A percentile compares a stretch with the other conserved stretches of the same genome.
These are phyloP conservation scores for Campylomormyrus numenius DNA, from an alignment of 2,113 vertebrate species.

Conservation along the genomic window DNA sequence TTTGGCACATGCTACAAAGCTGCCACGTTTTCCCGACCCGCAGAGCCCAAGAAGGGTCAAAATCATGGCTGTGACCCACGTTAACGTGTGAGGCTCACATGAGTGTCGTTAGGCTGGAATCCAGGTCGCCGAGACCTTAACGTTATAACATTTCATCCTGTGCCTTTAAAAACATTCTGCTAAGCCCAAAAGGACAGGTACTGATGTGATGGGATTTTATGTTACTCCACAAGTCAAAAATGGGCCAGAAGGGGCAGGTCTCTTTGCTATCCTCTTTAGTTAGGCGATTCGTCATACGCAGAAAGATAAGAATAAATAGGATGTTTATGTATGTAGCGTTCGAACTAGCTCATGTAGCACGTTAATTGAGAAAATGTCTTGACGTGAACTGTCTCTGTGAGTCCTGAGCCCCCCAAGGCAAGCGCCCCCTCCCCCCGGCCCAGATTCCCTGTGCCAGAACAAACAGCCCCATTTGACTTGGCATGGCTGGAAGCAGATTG, in stretches of 20 bases:
- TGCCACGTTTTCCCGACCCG: neutral
- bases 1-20: neutral
- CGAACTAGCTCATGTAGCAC: neutral
- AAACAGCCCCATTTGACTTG: constrained; percentile 54
- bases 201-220: neutral
- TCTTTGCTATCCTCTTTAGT: neutral
- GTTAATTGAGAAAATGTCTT: neutral
- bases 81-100: neutral
- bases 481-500: constrained; percentile 49
- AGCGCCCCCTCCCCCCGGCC: constrained; percentile 12
- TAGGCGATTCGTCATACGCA: neutral
- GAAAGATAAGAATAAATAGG: neutral
- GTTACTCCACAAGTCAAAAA: neutral
- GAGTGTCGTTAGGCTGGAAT: neutral
- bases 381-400: neutral
- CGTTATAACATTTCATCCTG: neutral
- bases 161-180: neutral
- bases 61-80: neutral
- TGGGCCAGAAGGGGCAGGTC: neutral
- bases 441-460: constrained; percentile 42
- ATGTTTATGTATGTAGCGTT: neutral
- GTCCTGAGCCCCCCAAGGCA: neutral
- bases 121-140: neutral
- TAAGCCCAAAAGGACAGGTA: neutral
- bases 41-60: neutral